These are phyloP conservation scores for Drosophila auraria DNA, from an alignment of 1,140 invertebrate species.

Conservation along the genomic window DNA sequence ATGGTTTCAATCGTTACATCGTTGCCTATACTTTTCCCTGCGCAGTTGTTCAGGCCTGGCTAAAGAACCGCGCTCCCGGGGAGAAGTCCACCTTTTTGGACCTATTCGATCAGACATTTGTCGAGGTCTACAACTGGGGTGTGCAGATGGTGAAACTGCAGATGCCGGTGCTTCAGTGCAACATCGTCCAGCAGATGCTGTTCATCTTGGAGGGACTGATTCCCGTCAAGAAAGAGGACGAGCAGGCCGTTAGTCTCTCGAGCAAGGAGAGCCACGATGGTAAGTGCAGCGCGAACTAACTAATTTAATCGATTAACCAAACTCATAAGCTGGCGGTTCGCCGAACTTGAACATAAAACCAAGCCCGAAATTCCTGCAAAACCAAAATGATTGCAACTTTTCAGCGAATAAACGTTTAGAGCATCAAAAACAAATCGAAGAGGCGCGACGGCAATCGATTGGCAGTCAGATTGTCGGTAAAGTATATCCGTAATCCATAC, in stretches of 20 bases:
- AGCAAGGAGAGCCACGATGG: constrained; percentile 83
- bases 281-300: constrained; percentile 40
- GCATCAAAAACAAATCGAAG: constrained; percentile 73
- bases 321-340: constrained; percentile 19
- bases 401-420: constrained; percentile 73
- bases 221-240: constrained; percentile 88
- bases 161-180: constrained; percentile 96
- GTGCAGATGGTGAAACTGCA: constrained; percentile 93
- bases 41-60: constrained; percentile 90
- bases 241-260: constrained; percentile 85
- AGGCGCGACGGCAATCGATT: constrained; percentile 78
- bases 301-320: neutral
- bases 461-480: constrained; percentile 82
- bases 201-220: constrained; percentile 94
- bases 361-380: constrained; percentile 86
- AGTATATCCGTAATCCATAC: constrained; percentile 56
- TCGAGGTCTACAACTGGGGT: constrained; percentile 91
- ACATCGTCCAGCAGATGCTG: constrained; percentile 93
- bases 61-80: constrained; percentile 90
- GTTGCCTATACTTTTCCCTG: neutral
- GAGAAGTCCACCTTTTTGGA: constrained; percentile 91
- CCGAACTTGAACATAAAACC: constrained; percentile 86
- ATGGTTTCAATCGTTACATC: neutral
- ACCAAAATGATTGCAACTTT: constrained; percentile 71
- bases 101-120: constrained; percentile 93